phyloP scores from a whole-genome alignment of 1,140 invertebrate genomes.

The Lanistes nyassanus region DNA sequence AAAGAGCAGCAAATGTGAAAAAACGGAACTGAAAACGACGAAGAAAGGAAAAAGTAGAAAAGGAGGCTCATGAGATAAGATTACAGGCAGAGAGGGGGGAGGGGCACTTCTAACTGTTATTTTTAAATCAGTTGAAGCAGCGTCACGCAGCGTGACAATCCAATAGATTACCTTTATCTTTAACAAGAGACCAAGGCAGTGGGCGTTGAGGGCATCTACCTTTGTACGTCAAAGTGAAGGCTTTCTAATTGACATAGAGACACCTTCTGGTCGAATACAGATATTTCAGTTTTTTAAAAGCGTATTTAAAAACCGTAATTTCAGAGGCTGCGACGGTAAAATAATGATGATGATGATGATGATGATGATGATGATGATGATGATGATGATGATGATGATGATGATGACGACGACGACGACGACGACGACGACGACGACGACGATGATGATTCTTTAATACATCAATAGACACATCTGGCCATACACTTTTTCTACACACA shows the following conservation, averaged over 20 bases:
- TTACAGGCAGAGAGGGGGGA: neutral
- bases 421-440: slow-evolving; percentile 7
- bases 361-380: slow-evolving; percentile 16
- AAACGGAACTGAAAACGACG: neutral
- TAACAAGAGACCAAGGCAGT: neutral
- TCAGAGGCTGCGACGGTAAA: too few species aligned
- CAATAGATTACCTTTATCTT: neutral
- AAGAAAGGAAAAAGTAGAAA: neutral
- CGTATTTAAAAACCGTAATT: too few species aligned
- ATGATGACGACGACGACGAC: slow-evolving; percentile 10
- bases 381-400: slow-evolving; percentile 16
- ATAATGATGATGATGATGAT: slow-evolving; percentile 14
- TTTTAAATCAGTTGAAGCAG: too few species aligned
- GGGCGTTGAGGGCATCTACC: neutral
- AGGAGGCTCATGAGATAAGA: neutral
- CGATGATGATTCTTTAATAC: too few species aligned
- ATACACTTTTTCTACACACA: too few species aligned
- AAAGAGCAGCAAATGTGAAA: neutral
- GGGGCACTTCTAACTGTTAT: too few species aligned
- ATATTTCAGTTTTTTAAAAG: too few species aligned
- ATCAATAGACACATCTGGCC: neutral
- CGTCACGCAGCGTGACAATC: too few species aligned
- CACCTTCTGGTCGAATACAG: too few species aligned
- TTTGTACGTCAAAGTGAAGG: too few species aligned
- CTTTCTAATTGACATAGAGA: too few species aligned